phyloP scores from a whole-genome alignment of 2,113 vertebrate species.

The Amphiprion ocellaris region DNA sequence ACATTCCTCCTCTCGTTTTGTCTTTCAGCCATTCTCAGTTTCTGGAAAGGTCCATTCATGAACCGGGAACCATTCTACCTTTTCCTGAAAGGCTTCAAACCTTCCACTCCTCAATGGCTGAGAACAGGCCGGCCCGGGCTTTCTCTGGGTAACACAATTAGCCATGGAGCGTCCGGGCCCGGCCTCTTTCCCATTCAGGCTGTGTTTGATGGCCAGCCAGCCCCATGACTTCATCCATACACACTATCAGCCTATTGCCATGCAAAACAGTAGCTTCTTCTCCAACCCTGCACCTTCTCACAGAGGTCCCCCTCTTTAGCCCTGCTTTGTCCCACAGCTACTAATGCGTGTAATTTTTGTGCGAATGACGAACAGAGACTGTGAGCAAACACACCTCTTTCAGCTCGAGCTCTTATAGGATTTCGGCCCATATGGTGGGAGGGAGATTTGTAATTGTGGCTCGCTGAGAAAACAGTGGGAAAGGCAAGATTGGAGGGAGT shows the following conservation, averaged over 20 bases:
- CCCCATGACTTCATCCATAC: conserved; percentile 75
- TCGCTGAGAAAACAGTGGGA: conserved; percentile 49
- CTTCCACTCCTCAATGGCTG: conserved; percentile 76
- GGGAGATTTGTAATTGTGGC: conserved; percentile 74
- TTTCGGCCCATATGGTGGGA: conserved; percentile 65
- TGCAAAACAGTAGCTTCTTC: conserved; percentile 81
- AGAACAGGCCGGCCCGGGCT: conserved; percentile 74
- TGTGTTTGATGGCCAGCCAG: conserved; percentile 73
- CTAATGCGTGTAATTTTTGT: conserved; percentile 81
- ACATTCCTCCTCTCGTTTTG: conserved; percentile 77
- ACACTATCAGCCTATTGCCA: conserved; percentile 80
- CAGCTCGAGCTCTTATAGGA: conserved; percentile 65
- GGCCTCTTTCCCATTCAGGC: conserved; percentile 75
- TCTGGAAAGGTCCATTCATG: conserved; percentile 81
- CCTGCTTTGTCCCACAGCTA: conserved; percentile 75
- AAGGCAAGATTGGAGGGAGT: conserved; percentile 30
- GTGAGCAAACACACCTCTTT: conserved; percentile 75
- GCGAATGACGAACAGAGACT: conserved; percentile 63
- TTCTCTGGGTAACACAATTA: conserved; percentile 86
- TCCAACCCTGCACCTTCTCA: conserved; percentile 58
- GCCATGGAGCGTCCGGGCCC: conserved; percentile 70
- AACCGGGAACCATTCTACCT: conserved; percentile 65
- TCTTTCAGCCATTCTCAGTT: conserved; percentile 68
- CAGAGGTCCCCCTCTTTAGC: conserved; percentile 57
- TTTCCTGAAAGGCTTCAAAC: conserved; percentile 79